Base-by-base conservation (phyloP, 2,888 invertebrate genomes). In the Taphrorychus bicolor region DNA sequence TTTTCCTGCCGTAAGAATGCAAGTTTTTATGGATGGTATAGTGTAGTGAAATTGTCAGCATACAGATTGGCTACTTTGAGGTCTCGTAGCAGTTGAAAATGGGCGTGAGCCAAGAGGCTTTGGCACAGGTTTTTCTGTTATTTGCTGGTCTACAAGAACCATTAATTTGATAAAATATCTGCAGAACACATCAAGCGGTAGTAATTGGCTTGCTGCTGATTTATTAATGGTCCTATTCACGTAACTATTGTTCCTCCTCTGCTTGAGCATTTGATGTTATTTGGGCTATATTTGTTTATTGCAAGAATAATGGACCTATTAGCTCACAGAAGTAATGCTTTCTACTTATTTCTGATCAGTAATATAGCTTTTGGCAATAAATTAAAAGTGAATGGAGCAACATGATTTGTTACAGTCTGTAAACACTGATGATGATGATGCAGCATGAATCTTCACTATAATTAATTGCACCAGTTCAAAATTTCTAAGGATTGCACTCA, bases 1-100 rank as follows among this genome's bases (percentile, higher is more conserved):
- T 51, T 51, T 19, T 21, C 21, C 7, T 32, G 11, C 32, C 5
- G 11, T 45, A 45, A 17, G 45, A 45, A 45, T 45, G 45, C 45
- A 16, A 11, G 5, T 45, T 45, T 32, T 32, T 32, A 32, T 32
- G 32, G 32, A 32, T 32, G 32, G 45, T 45, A n/a, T n/a, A n/a
- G n/a, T n/a, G n/a, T n/a, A 45, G 45, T 45, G 45, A 45, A 45
- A 45, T 45, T 45, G 45, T n/a, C 45, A 45, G 45, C 45, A 45
- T 45, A 45, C 45, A 17, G 17, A 45, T 17, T 14, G 17, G 5
- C 45, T 45, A 17, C 45, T 45, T 45, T 7, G 5, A 11, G 5
- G 5, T n/a, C 45, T 5, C 32, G 32, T 32, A 32, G 32, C 11
- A 32, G 32, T 32, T 32, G 9, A 11, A 32, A 32, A 32, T 32